phyloP scores from a whole-genome alignment of 2,888 invertebrate genomes.

The Plebejus anna region DNA sequence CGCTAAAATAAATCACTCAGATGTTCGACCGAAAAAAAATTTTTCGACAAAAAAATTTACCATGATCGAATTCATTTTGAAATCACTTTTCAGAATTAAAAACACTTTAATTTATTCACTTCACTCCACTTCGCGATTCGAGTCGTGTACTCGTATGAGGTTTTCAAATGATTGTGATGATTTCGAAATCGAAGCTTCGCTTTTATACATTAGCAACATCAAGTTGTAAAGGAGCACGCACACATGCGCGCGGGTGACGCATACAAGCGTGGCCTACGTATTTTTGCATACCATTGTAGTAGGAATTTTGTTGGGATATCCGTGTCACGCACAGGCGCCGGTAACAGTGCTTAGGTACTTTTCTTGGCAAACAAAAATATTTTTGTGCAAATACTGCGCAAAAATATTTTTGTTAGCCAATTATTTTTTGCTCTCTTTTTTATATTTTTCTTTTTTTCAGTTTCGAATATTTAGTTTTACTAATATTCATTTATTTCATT shows the following conservation, averaged over 20 bases:
- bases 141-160: constrained; percentile 69
- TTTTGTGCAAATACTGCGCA: not conserved
- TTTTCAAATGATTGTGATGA: constrained; percentile 76
- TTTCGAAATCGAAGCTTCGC: constrained; percentile 74
- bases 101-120: constrained; percentile 48
- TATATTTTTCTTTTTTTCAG: not conserved
- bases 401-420: not conserved
- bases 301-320: constrained; percentile 61
- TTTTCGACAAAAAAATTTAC: constrained; percentile 44
- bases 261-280: constrained; percentile 50
- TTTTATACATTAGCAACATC: constrained; percentile 78
- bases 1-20: not conserved
- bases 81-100: constrained; percentile 47
- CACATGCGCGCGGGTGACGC: constrained; percentile 42
- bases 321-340: constrained; percentile 46
- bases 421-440: not conserved
- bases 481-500: not conserved
- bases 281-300: constrained; percentile 64
- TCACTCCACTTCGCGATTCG: constrained; percentile 63
- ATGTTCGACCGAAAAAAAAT: constrained; percentile 30
- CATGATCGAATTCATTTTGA: constrained; percentile 62
- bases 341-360: constrained; percentile 16
- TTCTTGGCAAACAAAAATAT: constrained; percentile 9
- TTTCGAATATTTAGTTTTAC: not conserved
- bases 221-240: constrained; percentile 58